phyloP scores from a whole-genome alignment of 2,888 invertebrate species.

The Marronus borbonicus region DNA sequence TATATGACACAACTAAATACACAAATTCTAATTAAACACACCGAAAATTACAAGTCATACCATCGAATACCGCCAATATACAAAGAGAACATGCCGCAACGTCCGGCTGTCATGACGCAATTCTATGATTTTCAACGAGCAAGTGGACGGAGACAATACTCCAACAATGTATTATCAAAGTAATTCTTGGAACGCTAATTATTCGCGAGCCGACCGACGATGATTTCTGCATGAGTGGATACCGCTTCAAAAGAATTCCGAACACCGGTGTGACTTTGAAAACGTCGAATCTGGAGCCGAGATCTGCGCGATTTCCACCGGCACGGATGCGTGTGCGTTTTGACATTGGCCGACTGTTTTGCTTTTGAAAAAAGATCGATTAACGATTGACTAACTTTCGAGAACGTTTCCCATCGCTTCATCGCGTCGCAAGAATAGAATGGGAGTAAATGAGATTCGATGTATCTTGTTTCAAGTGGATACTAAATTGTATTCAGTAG shows the following conservation, averaged over 20 bases:
- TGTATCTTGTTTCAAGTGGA: too few relatives aligned
- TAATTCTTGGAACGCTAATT: conserved; percentile 4
- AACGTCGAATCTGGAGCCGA: too few relatives aligned
- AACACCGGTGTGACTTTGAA: too few relatives aligned
- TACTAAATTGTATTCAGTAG: too few relatives aligned
- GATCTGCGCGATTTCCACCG: too few relatives aligned
- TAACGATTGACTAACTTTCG: too few relatives aligned
- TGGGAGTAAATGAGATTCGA: too few relatives aligned
- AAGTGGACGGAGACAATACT: not conserved
- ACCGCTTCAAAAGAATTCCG: not conserved
- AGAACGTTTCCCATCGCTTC: too few relatives aligned
- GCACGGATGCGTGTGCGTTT: not conserved
- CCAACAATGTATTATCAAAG: conserved; percentile 18
- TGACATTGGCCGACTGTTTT: not conserved
- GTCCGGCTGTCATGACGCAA: not conserved
- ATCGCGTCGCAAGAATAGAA: too few relatives aligned
- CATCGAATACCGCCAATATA: not conserved
- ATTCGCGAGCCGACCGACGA: not conserved
- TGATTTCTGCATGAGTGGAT: conserved; percentile 10
- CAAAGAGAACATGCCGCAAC: not conserved
- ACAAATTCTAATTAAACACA: too few relatives aligned
- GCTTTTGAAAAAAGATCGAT: not conserved
- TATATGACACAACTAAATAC: too few relatives aligned
- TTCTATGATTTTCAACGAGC: conserved; percentile 3
- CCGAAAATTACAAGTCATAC: too few relatives aligned